Conservation (phyloP, 2,113 vertebrate genomes). For the Lycaon pictus region DNA sequence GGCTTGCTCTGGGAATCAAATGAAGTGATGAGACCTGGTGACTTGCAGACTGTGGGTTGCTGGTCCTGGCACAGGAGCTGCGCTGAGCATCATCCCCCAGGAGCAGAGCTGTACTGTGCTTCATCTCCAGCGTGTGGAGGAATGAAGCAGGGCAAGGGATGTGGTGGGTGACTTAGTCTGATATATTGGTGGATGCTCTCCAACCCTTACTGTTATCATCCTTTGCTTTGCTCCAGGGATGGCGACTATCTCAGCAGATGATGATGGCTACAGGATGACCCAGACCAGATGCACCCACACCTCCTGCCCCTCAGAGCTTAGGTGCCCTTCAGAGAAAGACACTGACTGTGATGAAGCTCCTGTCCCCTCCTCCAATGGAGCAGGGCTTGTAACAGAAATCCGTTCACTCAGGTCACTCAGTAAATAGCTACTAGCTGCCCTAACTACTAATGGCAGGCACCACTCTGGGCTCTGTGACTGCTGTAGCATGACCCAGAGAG, state of each 20-base stretch:
- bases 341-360: not conserved
- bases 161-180: not conserved
- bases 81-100: not conserved
- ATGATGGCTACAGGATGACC: not conserved
- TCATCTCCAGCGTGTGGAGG: not conserved
- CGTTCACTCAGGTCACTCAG: not conserved
- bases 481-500: not conserved
- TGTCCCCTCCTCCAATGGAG: no score
- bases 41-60: not conserved
- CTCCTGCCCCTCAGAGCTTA: not conserved
- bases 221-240: not conserved
- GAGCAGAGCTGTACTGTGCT: not conserved
- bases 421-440: not conserved
- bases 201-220: not conserved
- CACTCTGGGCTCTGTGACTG: not conserved
- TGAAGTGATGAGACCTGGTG: rapidly evolving
- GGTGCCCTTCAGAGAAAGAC: not conserved
- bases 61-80: not conserved
- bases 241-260: not conserved
- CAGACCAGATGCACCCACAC: not conserved
- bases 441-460: not conserved
- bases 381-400: not conserved
- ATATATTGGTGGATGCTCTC: not conserved
- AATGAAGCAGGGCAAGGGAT: not conserved
- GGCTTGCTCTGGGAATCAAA: not conserved